A percentile compares a stretch with the other conserved stretches of the same genome.
phyloP scores from a whole-genome alignment of 2,797 vertebrate species.

The Babyrousa celebensis region DNA sequence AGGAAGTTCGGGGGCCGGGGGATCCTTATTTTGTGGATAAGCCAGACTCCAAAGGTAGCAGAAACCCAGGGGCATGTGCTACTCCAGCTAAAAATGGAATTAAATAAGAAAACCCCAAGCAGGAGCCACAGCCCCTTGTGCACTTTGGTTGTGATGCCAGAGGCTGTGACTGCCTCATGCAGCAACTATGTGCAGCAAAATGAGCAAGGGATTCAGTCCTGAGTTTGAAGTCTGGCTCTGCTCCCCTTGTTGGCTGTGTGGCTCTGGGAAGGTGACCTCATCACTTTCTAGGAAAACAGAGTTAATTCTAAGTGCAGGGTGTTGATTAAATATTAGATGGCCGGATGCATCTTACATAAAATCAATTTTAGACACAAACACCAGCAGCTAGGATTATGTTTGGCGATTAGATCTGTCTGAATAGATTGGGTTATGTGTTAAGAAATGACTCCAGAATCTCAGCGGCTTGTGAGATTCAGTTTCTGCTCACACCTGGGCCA shows the following conservation, averaged over 20 bases:
- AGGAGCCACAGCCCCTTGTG: neutral
- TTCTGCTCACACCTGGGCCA: neutral
- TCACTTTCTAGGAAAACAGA: conserved; percentile 46
- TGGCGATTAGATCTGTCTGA: neutral
- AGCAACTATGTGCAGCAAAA: neutral
- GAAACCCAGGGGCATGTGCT: neutral
- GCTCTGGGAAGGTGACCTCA: conserved; percentile 48
- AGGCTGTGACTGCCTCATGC: neutral
- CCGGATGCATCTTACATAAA: neutral
- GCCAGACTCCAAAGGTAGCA: conserved; percentile 15
- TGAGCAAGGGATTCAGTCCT: neutral
- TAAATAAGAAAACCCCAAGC: neutral
- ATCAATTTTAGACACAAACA: neutral
- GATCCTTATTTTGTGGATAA: neutral
- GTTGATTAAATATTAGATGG: neutral
- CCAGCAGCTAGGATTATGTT: neutral
- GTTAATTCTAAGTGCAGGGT: neutral
- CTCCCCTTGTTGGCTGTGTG: neutral
- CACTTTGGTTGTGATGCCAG: neutral
- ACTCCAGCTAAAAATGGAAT: neutral
- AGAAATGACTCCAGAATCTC: neutral
- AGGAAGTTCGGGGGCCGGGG: neutral
- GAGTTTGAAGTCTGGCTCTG: conserved; percentile 38
- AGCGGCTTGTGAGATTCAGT: neutral
- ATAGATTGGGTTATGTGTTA: neutral